phyloP scores from a whole-genome alignment of 2,113 vertebrate genomes.

The Rissa tridactyla region DNA sequence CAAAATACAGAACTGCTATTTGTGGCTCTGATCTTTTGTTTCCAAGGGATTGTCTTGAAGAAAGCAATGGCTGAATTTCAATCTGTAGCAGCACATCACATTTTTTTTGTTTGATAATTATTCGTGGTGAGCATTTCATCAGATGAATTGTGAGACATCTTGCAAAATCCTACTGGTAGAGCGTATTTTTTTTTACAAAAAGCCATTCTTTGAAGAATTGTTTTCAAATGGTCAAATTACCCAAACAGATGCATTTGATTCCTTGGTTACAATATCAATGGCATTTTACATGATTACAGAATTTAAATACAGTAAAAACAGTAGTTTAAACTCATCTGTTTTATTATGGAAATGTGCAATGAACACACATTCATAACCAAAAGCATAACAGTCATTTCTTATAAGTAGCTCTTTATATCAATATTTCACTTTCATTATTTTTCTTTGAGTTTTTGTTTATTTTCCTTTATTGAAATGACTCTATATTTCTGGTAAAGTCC shows the following conservation, averaged over 20 bases:
- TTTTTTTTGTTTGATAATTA: not conserved
- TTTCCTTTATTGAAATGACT: not conserved
- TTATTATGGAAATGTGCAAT: not conserved
- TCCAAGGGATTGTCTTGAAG: not conserved
- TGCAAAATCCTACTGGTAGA: not conserved
- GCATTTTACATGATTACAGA: not conserved
- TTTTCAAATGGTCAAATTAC: not conserved
- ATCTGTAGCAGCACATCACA: fast-evolving
- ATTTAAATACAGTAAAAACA: not conserved
- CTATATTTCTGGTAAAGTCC: not conserved
- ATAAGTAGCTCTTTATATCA: not conserved
- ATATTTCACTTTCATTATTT: not conserved
- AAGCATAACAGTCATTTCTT: not conserved
- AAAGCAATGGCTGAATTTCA: not conserved
- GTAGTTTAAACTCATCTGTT: not conserved
- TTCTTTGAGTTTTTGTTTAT: not conserved
- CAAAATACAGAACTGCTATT: not conserved
- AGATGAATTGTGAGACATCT: not conserved
- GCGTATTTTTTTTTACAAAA: not conserved
- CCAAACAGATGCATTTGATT: not conserved
- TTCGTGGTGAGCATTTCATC: not conserved
- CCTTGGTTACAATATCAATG: not conserved
- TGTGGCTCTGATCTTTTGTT: not conserved
- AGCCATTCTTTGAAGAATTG: not conserved
- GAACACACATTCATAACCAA: not conserved